Conservation (phyloP, 2,888 invertebrate genomes). For the Latrodectus elegans region DNA sequence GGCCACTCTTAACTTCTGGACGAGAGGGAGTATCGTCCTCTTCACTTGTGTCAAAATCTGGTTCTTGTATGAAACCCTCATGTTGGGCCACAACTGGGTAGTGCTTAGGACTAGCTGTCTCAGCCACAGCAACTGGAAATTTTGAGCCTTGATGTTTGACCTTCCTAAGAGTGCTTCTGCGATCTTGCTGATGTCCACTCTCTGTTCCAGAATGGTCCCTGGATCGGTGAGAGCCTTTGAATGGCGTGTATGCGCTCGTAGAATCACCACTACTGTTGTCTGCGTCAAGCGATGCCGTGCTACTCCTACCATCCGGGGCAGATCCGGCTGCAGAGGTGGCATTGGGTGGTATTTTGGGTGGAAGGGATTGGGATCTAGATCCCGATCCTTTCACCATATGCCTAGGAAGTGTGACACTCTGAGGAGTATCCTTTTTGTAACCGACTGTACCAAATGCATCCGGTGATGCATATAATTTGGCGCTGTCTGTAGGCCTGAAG, state of each 20-base stretch:
- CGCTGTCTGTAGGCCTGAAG: constrained; percentile 89
- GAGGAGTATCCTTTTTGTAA: constrained; percentile 74
- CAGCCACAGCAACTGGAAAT: constrained; percentile 44
- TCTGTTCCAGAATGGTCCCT: constrained; percentile 50
- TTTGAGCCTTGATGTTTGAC: constrained; percentile 47
- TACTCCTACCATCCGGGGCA: constrained; percentile 43
- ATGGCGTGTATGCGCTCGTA: constrained; percentile 45
- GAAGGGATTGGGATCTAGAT: constrained; percentile 52
- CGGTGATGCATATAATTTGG: constrained; percentile 87
- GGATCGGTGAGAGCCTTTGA: constrained; percentile 56
- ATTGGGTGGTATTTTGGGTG: constrained; percentile 52
- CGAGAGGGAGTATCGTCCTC: constrained; percentile 78
- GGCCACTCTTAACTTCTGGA: constrained; percentile 32
- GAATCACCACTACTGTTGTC: constrained; percentile 61
- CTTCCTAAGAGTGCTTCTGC: constrained; percentile 61
- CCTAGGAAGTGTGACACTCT: constrained; percentile 72
- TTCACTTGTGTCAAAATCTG: constrained; percentile 91
- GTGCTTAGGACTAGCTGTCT: constrained; percentile 63
- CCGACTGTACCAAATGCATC: constrained; percentile 61
- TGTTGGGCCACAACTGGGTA: constrained; percentile 51
- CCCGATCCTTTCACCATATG: constrained; percentile 37
- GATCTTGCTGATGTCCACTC: constrained; percentile 32
- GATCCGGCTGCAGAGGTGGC: constrained; percentile 29
- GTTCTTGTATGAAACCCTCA: constrained; percentile 88
- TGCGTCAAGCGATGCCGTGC: constrained; percentile 46